Evolutionary conservation across 2,888 invertebrate genomes (phyloP), one percentile per base, ranked within the genome.

Genomic region (Cephus sareptanus): DNA sequence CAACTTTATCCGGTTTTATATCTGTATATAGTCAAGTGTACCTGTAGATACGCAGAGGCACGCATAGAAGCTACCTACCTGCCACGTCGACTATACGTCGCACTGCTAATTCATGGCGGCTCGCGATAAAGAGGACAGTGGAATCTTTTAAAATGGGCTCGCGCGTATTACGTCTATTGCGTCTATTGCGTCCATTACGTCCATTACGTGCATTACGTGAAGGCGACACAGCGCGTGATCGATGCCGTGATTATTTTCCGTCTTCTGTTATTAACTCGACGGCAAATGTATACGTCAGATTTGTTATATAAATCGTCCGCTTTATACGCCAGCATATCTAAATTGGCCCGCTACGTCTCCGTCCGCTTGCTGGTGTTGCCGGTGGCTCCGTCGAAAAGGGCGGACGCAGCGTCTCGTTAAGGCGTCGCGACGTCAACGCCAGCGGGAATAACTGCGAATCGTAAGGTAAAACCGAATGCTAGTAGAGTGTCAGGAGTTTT

Each of bases 181-280:
- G 40, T 33, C 33, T 0, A 15, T 40, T 15, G 1, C 40, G 40
- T 40, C 40, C 15, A 34, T 34, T 11, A 1, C 40, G 40, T 40
- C 15, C 34, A 11, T 34, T 40, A 40, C 15, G 40, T 1, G 40
- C 40, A 40, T 15, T 40, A 37, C 0, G n/a, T 4, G n/a, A 12
- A 31, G 11, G 35, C 74, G 79, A 79, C 80, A 77, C 79, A 80
- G 75, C 75, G 75, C 40, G 73, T 86, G 85, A 86, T 84, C 82
- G 81, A 86, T 80, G 84, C 83, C 81, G 81, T 83, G 83, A 86
- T 86, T 86, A 86, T 83, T 84, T 82, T 79, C 81, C 83, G 86
- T 82, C 85, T 86, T 86, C 83, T 81, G 80, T 82, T 84, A 82
- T 82, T 83, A 83, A 73, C 77, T 56, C 68, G 40, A 74, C 35